Base-by-base conservation (phyloP, 2,113 vertebrate genomes). In the Cynopterus brachyotis region DNA sequence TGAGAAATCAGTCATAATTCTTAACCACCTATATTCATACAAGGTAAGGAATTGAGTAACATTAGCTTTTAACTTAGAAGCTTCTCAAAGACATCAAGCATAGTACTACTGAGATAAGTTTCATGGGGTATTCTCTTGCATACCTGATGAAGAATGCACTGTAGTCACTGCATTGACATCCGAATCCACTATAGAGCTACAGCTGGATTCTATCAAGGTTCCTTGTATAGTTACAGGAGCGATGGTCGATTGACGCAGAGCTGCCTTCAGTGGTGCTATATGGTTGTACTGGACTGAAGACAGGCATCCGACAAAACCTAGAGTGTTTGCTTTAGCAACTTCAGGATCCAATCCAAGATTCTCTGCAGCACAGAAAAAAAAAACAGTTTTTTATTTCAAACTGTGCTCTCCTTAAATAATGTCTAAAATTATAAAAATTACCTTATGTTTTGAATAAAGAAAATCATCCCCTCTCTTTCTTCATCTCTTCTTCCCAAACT, bases 241-340 rank as follows among this genome's bases (percentile, higher is more conserved):
- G 7, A 98, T 12, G 2, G 98, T 98, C 13, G 98, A 97, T 32
- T 99, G 99, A 0, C 99, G 99, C 20, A 99, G 97, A 9, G 99
- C 99, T 2, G 99, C 99, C 98, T 99, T 99, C 94, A 99, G 97
- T 0, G 99, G 99, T 2, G 99, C 98, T 3, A 99, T 96, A 3
- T 99, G 98, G 75, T 99, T 99, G 98, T 99, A 99, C 96, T 99
- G 99, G 9, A 99, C 99, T 2, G 99, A 99, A 32, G 99, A 99
- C 42, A 99, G 98, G 97, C 99, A 99, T 89, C 99, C 99, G 2
- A 98, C 88, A 96, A 99, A 99, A 30, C 99, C 99, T 53, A 98
- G 95, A 0, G 94, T 95, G 20, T 99, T 99, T 0, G 99, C 99
- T 85, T 98, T 98, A 42, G 97, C 97, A 42, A 99, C 98, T 83